Base-by-base conservation (phyloP, 2,113 vertebrate species). In the Ancistrus triradiatus region DNA sequence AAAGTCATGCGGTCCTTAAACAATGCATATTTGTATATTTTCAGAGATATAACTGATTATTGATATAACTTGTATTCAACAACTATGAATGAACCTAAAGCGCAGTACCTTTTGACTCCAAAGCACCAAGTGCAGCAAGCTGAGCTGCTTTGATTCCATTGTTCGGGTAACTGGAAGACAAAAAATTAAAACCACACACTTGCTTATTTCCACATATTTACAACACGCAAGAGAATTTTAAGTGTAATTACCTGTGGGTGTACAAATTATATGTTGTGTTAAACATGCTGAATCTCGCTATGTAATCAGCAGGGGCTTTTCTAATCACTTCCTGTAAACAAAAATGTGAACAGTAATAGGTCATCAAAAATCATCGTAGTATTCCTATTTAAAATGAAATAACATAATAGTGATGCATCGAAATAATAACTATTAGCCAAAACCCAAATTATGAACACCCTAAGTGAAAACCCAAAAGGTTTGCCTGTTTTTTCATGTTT, bases 71-170 rank as follows among this genome's bases (percentile, higher is more conserved):
- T n/a, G n/a, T n/a, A n/a, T n/a, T n/a, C n/a, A n/a, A n/a, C n/a
- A 38, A 52, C 4, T 31, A 6, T 46, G 3, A 1, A 17, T 59
- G 53, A 63, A 44, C n/a, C 35, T 14, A 28, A 18, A 19, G 63
- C 56, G 3, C 10, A 68, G 13, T 88, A 95, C 95, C 93, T 90
- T 91, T 81, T 44, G 75, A 80, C 50, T 85, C 83, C 75, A 93
- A 72, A 46, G 92, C 95, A 67, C 92, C 92, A 67, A 98, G 86
- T 0, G 86, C 87, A 53, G 92, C 89, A 33, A 98, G 85, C 46
- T 95, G 90, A 56, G 92, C 95, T 33, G 90, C 89, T 90, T 95
- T 98, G 67, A 98, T 84, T 73, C 96, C 96, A 76, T 93, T 90
- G 52, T 93, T 93, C 63, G 98, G 83, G 82, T 98, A 99, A 84